phyloP scores from a whole-genome alignment of 2,113 vertebrate species.

The Coptodon rendalli region DNA sequence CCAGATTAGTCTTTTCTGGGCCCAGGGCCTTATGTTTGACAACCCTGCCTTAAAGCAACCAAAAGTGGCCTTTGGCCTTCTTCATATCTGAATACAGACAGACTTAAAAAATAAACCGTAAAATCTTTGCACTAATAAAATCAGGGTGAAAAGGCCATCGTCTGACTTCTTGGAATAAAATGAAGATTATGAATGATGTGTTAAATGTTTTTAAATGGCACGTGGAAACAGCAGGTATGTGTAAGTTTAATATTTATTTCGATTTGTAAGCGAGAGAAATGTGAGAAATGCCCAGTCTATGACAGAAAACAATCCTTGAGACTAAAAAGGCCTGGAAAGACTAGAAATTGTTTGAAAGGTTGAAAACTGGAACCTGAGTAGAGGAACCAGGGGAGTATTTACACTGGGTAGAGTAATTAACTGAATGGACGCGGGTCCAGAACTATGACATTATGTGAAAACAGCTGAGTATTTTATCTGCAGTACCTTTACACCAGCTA shows the following conservation, averaged over 20 bases:
- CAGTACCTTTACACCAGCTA: neutral
- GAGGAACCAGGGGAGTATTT: neutral
- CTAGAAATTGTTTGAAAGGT: neutral
- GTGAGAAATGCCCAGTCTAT: neutral
- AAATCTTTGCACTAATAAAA: neutral
- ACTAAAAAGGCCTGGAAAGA: neutral
- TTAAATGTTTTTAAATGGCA: rapidly evolving
- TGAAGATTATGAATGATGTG: neutral
- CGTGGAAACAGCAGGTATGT: rapidly evolving
- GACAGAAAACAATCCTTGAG: neutral
- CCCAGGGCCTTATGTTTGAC: neutral
- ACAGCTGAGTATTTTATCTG: neutral
- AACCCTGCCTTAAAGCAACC: neutral
- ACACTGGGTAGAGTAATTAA: neutral
- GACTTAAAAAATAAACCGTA: neutral
- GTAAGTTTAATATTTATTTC: neutral
- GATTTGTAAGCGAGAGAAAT: neutral
- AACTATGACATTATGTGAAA: neutral
- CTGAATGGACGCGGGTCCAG: neutral
- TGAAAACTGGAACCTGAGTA: neutral
- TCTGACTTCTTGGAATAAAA: neutral
- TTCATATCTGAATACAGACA: neutral
- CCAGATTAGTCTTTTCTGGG: rapidly evolving
- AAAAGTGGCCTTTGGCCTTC: neutral
- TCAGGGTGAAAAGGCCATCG: neutral